Percentiles rank a stretch among this genome's conserved stretches.
Conservation (phyloP, 2,797 vertebrate species). For the Scleropages formosus region DNA sequence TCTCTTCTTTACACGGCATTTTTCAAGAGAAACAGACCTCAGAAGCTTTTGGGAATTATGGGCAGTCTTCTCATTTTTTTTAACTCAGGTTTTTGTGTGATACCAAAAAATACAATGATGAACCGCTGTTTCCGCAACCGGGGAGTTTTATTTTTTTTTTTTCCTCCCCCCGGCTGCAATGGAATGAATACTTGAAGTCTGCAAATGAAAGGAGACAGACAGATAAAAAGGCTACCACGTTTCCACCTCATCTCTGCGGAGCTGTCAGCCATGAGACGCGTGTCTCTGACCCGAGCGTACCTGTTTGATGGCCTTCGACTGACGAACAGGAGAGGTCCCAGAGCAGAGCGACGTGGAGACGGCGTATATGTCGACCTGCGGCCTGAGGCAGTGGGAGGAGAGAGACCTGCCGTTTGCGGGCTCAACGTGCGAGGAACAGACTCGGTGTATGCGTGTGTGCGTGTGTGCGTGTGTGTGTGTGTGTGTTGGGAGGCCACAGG, state of each 20-base stretch:
- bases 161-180: too few relatives aligned
- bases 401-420: too few relatives aligned
- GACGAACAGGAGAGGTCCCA: not conserved
- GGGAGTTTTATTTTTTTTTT: too few relatives aligned
- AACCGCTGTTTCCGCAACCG: too few relatives aligned
- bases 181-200: too few relatives aligned
- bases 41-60: not conserved
- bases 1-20: not conserved
- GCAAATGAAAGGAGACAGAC: not conserved
- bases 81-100: not conserved
- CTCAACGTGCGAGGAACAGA: too few relatives aligned
- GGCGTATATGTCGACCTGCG: not conserved
- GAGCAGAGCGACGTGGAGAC: not conserved
- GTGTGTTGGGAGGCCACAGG: slow-evolving; percentile 15
- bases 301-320: not conserved
- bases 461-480: too few relatives aligned
- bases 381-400: not conserved
- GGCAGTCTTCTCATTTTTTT: not conserved
- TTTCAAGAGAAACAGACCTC: not conserved
- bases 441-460: too few relatives aligned
- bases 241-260: not conserved
- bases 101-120: not conserved
- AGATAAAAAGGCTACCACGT: not conserved
- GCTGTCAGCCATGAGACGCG: not conserved
- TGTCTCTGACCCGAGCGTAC: not conserved